Base-by-base conservation (phyloP, 2,113 vertebrate genomes). In the Ctenodactylus gundi region DNA sequence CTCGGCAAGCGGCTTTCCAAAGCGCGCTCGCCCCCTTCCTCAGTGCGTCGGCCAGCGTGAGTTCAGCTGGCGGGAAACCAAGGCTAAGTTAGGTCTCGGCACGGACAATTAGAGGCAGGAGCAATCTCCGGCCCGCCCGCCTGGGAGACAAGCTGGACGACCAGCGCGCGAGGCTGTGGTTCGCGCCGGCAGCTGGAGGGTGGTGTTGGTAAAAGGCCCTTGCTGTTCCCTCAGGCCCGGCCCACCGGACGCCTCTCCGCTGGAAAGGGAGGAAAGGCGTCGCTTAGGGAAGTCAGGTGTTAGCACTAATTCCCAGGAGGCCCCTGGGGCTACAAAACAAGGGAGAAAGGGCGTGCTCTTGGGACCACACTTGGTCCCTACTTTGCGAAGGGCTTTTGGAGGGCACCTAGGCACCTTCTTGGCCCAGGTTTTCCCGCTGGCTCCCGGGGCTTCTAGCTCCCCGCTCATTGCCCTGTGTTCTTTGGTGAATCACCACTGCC, bases 1-100 rank as follows among this genome's bases (percentile, higher is more conserved):
- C 81, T 94, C 94, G 62, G 80, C 57, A 44, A 87, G 87, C 57
- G 75, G 86, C 86, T 96, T 78, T 86, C 73, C 68, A 85, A 39
- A 64, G 51, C 25, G 13, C 46, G 0, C 72, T 82, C 0, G 12
- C 39, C 84, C 65, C 75, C 1, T 0, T 67, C 87, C 46, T 58
- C 41, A 3, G 70, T 0, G 57, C 60, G 53, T 49, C 39, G 25
- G 73, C 68, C 92, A 75, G 51, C 27, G 21, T 73, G 53, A 25
- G 53, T 64, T 90, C 67, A 12, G 49, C 75, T 39, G n/a, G 64
- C 68, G 77, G 27, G 55, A 78, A 85, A 53, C 6, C 27, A 57
- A 91, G 68, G 7, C 58, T 80, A 51, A 49, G 41, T 34, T 29
- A 68, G 49, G 44, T 51, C 68, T 34, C 81, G 57, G 15, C 85